Conservation (phyloP, 2,113 vertebrate genomes). For the Falco punctatus region DNA sequence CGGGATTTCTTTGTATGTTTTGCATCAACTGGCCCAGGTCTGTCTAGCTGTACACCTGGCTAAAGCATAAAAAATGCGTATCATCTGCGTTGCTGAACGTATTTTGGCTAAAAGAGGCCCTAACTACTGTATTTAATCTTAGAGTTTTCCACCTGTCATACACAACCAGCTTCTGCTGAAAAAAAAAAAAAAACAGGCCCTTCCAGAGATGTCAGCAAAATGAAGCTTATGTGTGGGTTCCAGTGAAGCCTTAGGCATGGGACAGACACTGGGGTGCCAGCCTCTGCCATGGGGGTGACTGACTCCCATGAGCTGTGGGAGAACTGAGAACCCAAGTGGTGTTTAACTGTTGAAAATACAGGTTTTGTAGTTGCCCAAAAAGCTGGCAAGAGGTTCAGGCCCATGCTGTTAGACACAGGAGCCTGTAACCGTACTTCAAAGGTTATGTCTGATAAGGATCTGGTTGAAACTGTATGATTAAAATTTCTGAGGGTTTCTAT, state of each 20-base stretch:
- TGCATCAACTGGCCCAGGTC: neutral
- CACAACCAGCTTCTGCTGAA: neutral
- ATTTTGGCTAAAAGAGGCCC: neutral
- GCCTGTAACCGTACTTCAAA: neutral
- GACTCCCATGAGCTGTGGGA: rapidly evolving
- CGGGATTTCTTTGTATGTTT: neutral
- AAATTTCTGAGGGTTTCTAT: neutral
- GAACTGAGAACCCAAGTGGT: rapidly evolving
- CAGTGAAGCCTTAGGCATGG: neutral
- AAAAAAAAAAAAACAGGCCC: neutral
- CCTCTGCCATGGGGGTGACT: neutral
- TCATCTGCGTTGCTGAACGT: neutral
- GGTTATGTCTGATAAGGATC: neutral
- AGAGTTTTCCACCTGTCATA: neutral
- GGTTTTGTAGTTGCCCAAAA: neutral
- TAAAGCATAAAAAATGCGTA: neutral
- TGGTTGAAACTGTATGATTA: neutral
- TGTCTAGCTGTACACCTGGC: neutral
- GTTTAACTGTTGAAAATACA: neutral
- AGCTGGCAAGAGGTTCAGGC: neutral
- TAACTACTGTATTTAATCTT: neutral
- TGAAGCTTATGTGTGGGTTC: neutral
- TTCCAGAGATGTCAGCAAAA: neutral
- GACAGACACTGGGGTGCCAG: rapidly evolving
- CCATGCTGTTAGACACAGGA: neutral